Evolutionary conservation across 1,140 invertebrate genomes (phyloP), one percentile per base, ranked within the genome.

Genomic region (Cryptotermes secundus): DNA sequence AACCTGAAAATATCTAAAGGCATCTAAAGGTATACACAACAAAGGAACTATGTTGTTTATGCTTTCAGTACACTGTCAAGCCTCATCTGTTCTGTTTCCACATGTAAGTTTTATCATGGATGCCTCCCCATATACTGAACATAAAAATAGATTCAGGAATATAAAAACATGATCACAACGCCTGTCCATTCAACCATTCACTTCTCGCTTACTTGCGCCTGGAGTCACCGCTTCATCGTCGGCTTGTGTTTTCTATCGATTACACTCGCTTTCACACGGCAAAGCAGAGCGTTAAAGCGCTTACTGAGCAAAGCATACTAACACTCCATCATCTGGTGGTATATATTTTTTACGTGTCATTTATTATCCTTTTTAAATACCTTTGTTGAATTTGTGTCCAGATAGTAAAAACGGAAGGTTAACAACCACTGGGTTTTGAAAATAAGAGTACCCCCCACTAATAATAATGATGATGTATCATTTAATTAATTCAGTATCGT

Each of bases 81-180:
- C 59, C 59, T 6, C 2, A 0, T 72, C 1, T 72, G 59, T 26
- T 72, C 14, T 72, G n/a, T 31, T 72, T 72, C 59, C 22, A 16
- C 59, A 31, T n/a, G 59, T 31, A n/a, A 2, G 59, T 31, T 72
- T 72, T 31, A 72, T 72, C 59, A 72, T 59, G 24, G 59, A 72
- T 72, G 19, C 31, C 59, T 72, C 26, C 10, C 14, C 26, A n/a
- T 12, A n/a, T 72, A 31, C 14, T 31, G 7, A 72, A 72, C 26
- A 72, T 31, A 72, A 72, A 72, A 72, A 72, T 72, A 72, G 59
- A 72, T 72, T n/a, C 59, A 72, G 26, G 59, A 72, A 72, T 31
- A 72, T 31, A 72, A 72, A 72, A 72, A 72, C 26, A n/a, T 31
- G 59, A n/a, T 31, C 9, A 9, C 59, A n/a, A 72, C 59, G 59